Conservation (phyloP, 2,797 vertebrate species). For the Myoxocephalus aenaeus region DNA sequence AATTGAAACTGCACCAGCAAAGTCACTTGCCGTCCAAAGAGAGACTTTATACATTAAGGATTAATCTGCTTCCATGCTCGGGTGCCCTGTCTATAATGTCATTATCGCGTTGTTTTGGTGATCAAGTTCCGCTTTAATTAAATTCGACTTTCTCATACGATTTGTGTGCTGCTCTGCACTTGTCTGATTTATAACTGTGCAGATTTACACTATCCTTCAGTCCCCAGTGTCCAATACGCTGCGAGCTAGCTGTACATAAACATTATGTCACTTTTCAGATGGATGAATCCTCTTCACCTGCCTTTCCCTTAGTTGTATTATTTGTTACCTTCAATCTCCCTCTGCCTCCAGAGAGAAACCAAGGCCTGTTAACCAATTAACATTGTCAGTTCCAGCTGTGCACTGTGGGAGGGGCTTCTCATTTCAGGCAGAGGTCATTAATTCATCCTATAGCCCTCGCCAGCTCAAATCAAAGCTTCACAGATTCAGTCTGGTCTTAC, state of each 20-base stretch:
- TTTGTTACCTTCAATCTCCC: conserved; percentile 1
- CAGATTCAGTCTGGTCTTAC: background rate
- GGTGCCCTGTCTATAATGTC: conserved; percentile 17
- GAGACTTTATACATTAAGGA: background rate
- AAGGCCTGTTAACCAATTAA: conserved; percentile 36
- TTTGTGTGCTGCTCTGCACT: background rate
- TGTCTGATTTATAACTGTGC: conserved; percentile 1
- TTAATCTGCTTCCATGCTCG: background rate
- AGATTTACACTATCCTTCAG: background rate
- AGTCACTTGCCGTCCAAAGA: background rate
- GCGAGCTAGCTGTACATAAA: conserved; percentile 1
- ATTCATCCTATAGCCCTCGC: conserved; percentile 14
- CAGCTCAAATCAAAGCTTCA: conserved; percentile 4
- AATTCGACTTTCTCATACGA: conserved; percentile 29
- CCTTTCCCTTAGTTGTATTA: conserved; percentile 9
- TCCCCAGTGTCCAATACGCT: background rate
- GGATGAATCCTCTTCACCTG: conserved; percentile 16
- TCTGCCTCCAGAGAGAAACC: conserved; percentile 11
- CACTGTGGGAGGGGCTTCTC: conserved; percentile 43
- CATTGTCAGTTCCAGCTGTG: background rate
- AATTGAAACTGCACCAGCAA: background rate
- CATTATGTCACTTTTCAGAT: conserved; percentile 1
- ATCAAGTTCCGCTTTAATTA: conserved; percentile 56
- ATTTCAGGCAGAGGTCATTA: conserved; percentile 24
- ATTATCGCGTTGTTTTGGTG: conserved; percentile 30